phyloP scores from a whole-genome alignment of 2,888 invertebrate genomes.

The Calliphora vomitoria region DNA sequence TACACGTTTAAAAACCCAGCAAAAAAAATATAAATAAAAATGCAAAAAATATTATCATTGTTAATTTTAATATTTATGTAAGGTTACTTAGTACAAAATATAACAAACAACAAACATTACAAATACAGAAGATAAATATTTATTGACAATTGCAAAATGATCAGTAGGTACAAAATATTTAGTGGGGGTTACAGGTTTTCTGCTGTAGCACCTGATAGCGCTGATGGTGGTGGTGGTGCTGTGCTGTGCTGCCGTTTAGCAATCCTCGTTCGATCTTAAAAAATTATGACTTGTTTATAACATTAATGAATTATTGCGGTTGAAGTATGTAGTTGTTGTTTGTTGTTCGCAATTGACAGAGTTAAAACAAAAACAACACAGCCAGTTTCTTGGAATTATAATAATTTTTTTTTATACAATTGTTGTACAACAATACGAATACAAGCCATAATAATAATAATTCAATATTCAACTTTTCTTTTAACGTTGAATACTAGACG shows the following conservation, averaged over 20 bases:
- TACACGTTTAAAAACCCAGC: constrained; percentile 6
- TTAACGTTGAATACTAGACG: constrained; percentile 1
- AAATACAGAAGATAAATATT: constrained; percentile 34
- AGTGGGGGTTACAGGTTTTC: background rate
- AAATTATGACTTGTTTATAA: constrained; percentile 70
- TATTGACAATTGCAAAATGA: constrained; percentile 28
- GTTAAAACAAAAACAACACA: constrained; percentile 39
- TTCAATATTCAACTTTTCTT: constrained; percentile 24
- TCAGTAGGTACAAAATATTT: constrained; percentile 16
- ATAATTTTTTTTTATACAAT: background rate
- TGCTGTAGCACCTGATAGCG: background rate
- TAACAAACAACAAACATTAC: background rate
- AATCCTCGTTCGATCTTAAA: constrained; percentile 48
- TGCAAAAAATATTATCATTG: constrained; percentile 47
- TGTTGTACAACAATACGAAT: constrained; percentile 18
- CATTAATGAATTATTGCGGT: constrained; percentile 63
- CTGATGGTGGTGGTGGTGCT: constrained; percentile 33
- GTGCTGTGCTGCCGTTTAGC: background rate
- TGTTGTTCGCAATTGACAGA: constrained; percentile 25
- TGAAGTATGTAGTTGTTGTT: constrained; percentile 12
- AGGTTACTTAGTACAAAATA: constrained; percentile 41
- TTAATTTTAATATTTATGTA: constrained; percentile 63
- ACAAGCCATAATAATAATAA: constrained; percentile 12
- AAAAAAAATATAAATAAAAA: constrained; percentile 27
- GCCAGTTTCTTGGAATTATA: constrained; percentile 38